Conservation (phyloP, 2,797 vertebrate species). For the Liparis tanakae region DNA sequence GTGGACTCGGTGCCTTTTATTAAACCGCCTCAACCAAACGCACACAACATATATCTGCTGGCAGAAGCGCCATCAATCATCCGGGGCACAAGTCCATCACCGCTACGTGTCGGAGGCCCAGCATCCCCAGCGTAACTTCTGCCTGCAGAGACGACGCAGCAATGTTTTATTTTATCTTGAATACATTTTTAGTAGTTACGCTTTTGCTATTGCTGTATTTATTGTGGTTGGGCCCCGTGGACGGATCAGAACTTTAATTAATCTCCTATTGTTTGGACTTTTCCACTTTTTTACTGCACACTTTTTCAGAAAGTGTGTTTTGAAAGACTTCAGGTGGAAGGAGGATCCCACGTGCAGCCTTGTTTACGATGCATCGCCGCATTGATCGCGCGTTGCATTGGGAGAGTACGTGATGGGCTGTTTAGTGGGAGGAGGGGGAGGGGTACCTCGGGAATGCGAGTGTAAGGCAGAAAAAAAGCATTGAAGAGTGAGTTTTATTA, state of each 20-base stretch:
- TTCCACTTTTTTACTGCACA: conserved; percentile 33
- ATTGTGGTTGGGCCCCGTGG: conserved; percentile 34
- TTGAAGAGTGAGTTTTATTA: conserved; percentile 21
- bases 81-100: conserved; percentile 61
- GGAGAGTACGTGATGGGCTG: conserved; percentile 49
- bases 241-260: conserved; percentile 42
- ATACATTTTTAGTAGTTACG: conserved; percentile 34
- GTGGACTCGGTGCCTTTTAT: conserved; percentile 82
- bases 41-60: conserved; percentile 8
- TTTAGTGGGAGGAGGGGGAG: conserved; percentile 27
- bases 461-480: conserved; percentile 28
- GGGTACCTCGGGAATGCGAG: conserved; percentile 11
- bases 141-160: conserved; percentile 37
- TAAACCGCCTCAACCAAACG: conserved; percentile 46
- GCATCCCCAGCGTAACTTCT: conserved; percentile 21
- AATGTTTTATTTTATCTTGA: conserved; percentile 32
- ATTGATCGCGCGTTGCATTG: conserved; percentile 29
- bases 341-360: conserved; percentile 34
- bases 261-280: conserved; percentile 41
- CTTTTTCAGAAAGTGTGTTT: conserved; percentile 30
- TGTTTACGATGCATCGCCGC: conserved; percentile 44
- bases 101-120: conserved; percentile 35
- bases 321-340: conserved; percentile 38
- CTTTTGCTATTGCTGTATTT: conserved; percentile 50
- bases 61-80: conserved; percentile 43